Percentiles rank a stretch among this genome's conserved stretches.
phyloP scores from a whole-genome alignment of 2,888 invertebrate species.

The Lithophane ornitopus region DNA sequence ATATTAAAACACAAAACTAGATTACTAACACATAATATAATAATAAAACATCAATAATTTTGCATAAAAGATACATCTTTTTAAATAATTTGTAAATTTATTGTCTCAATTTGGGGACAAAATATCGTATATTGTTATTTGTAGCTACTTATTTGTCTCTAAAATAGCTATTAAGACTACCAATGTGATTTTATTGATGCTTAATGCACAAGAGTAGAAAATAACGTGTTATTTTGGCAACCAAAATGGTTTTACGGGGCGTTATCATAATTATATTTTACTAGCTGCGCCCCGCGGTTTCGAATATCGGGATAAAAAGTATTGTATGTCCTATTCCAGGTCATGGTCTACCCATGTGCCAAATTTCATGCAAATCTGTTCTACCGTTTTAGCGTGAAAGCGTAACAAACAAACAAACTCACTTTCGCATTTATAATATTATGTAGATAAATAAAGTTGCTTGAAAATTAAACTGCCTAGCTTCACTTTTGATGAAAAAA shows the following conservation, averaged over 20 bases:
- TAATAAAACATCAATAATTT: slow-evolving; percentile 29
- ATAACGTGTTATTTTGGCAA: background rate
- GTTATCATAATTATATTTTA: background rate
- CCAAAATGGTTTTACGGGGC: background rate
- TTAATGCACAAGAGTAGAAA: background rate
- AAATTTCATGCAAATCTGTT: too few relatives aligned
- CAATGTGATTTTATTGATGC: slow-evolving; percentile 19
- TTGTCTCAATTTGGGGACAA: slow-evolving; percentile 28
- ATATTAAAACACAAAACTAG: slow-evolving; percentile 23
- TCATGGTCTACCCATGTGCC: too few relatives aligned
- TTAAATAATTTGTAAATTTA: slow-evolving; percentile 42
- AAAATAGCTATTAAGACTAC: slow-evolving; percentile 11
- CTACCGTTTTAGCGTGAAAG: too few relatives aligned
- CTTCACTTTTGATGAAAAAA: background rate
- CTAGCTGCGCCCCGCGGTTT: too few relatives aligned
- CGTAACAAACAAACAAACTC: too few relatives aligned
- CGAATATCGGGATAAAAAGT: too few relatives aligned
- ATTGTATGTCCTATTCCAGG: too few relatives aligned
- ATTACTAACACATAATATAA: slow-evolving; percentile 21
- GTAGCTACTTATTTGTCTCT: slow-evolving; percentile 20
- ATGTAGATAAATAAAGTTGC: too few relatives aligned
- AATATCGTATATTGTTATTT: slow-evolving; percentile 30
- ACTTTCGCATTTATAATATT: too few relatives aligned
- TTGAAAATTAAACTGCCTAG: background rate
- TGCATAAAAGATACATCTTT: slow-evolving; percentile 43